Base-by-base conservation (phyloP, 2,888 invertebrate genomes). In the Metacarcinus magister region DNA sequence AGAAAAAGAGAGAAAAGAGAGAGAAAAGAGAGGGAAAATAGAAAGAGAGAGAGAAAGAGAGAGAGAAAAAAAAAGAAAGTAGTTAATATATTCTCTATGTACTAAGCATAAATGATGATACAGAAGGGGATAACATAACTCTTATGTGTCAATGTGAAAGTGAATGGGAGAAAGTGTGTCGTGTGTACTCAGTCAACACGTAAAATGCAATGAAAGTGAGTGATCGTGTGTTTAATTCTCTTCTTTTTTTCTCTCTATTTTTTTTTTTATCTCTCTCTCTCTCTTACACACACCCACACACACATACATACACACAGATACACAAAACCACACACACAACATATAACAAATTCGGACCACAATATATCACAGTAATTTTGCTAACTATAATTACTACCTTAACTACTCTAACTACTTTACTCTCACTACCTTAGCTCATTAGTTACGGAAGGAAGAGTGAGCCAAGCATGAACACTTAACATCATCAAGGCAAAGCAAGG, bases 21-120 rank as follows among this genome's bases (percentile, higher is more conserved):
- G 82, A 48, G 67, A 82, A 48, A n/a, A 94, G 94, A 82, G 94
- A 82, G 82, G 19, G 54, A 87, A 32, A 94, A 82, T 44, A 94
- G 82, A 94, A 43, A 94, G 82, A 94, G 44, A 75, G 44, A 75
- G 75, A 67, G 93, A 32, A 39, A 93, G 60, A 28, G 60, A n/a
- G 93, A 67, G 39, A 82, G 94, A 19, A 44, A 94, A n/a, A 94
- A 48, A 3, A 19, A 46, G 7, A 0, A 39, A 23, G 48, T 2
- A 0, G 16, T 1, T 54, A 3, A 91, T 10, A 44, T 7, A 4
- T 0, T 44, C 44, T 4, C 43, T 7, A 5, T 44, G 2, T 82
- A 82, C 32, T 10, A 82, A 82, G 82, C 82, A 28, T 82, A 32
- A 82, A 82, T 82, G 32, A 82, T 7, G 28, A 32, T 10, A 32